Evolutionary conservation across 1,140 invertebrate genomes (phyloP).

Genomic region (Caenorhabditis latens): DNA sequence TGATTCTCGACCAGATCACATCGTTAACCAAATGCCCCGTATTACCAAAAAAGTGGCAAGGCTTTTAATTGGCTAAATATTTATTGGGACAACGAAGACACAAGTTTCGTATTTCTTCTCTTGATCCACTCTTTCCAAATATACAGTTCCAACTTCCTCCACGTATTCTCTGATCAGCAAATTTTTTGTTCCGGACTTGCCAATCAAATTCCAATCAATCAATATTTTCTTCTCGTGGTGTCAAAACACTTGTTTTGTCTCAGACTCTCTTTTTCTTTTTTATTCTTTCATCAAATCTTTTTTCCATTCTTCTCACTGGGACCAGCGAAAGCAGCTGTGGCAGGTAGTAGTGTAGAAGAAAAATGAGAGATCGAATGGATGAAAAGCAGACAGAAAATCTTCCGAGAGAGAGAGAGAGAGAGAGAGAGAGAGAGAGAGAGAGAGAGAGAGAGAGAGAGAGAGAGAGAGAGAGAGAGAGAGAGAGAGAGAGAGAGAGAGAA

Average conservation of each 20-base stretch:
- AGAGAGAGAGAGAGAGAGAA: conserved; percentile 22
- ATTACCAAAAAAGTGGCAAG: no score
- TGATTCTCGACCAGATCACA: no score
- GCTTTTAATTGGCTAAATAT: no score
- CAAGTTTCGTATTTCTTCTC: no score
- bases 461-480: background rate
- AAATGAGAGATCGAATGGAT: no score
- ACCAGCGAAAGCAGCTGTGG: conserved; percentile 44
- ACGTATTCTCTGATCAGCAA: background rate
- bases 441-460: background rate
- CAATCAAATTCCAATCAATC: conserved; percentile 50
- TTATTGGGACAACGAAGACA: no score
- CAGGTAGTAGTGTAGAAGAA: conserved; percentile 32
- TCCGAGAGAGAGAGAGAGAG: background rate
- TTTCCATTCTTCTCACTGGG: background rate
- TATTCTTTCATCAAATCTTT: conserved; percentile 17
- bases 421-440: background rate
- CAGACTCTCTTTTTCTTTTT: conserved; percentile 3
- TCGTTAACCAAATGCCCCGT: no score
- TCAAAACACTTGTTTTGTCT: conserved; percentile 52
- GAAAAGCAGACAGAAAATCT: background rate
- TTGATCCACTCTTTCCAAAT: no score
- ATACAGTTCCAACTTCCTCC: background rate
- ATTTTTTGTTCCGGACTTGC: background rate
- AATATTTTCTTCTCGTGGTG: conserved; percentile 31